Evolutionary conservation across 1,140 invertebrate genomes (phyloP), one percentile per base, ranked within the genome.

Genomic region (Psilanteris sp.): DNA sequence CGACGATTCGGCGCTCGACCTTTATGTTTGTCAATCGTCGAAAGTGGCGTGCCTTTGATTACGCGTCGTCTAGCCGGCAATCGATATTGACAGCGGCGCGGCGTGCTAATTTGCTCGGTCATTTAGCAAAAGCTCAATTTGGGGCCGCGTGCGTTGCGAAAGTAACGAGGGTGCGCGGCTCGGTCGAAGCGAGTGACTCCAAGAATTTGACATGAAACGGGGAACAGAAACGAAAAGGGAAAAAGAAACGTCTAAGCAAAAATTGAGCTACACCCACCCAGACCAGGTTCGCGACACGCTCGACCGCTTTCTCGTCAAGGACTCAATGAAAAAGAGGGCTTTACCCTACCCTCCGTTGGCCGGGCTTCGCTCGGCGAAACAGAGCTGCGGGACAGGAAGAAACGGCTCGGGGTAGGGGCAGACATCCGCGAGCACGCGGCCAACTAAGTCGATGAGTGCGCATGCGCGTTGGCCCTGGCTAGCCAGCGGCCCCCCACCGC

Each of bases 381-480:
- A 50, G 52, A 66, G 73, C 18, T 39, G 29, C 39, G 39, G 50
- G 54, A 41, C 31, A 44, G 46, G 43, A 46, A 57, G 54, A 43
- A 54, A 57, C 5, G 41, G 7, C 29, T 52, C 20, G 20, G 11
- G 39, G 39, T 37, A 44, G 54, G 36, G 36, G 44, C 54, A 70
- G 57, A 71, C 73, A 73, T 78, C 68, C 70, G 62, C 59, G 70
- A 83, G 81, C 83, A 83, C 83, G 84, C 80, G 83, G 81, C 64
- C 66, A 78, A 76, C 52, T 73, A 64, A 77, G 70, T 64, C 36
- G 71, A 39, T 8, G 11, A 81, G 37, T 75, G 78, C 85, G 85
- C 85, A 83, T 82, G 84, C 81, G 80, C 75, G 11, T 61, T 85
- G 79, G 85, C 81, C 83, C 83, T 81, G 79, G 84, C 67, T 62